A percentile compares a stretch with the other conserved stretches of the same genome.
These are phyloP conservation scores for Leptura quadrifasciata DNA, from an alignment of 2,888 invertebrate genomes.

Conservation along the genomic window DNA sequence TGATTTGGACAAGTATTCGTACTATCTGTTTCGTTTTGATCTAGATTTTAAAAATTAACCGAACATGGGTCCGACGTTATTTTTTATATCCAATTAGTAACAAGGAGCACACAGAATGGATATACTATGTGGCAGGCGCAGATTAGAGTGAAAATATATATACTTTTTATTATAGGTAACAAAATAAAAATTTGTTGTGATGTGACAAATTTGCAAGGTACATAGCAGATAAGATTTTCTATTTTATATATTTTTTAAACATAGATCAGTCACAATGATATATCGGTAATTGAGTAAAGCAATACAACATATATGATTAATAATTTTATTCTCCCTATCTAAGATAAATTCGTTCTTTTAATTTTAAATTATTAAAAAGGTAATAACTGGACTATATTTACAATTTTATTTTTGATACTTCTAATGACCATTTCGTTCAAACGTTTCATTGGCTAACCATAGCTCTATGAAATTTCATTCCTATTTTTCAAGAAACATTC, in stretches of 20 bases:
- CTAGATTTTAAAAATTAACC: neutral
- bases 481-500: slow-evolving; percentile 53
- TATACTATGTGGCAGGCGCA: slow-evolving; percentile 64
- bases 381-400: slow-evolving; percentile 75
- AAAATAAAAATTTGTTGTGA: slow-evolving; percentile 58
- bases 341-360: slow-evolving; percentile 75
- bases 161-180: slow-evolving; percentile 55
- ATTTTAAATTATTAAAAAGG: slow-evolving; percentile 74
- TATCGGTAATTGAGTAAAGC: slow-evolving; percentile 70
- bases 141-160: slow-evolving; percentile 65
- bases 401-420: slow-evolving; percentile 69
- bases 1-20: slow-evolving; percentile 8
- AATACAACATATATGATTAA: slow-evolving; percentile 74
- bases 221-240: slow-evolving; percentile 71
- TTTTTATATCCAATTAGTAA: slow-evolving; percentile 49
- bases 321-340: slow-evolving; percentile 72
- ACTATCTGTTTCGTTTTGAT: neutral
- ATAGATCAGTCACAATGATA: slow-evolving; percentile 73
- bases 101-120: slow-evolving; percentile 63
- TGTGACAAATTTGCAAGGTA: slow-evolving; percentile 71
- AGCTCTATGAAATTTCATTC: slow-evolving; percentile 52
- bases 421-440: slow-evolving; percentile 59
- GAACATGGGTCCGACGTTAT: slow-evolving; percentile 11
- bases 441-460: slow-evolving; percentile 53
- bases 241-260: slow-evolving; percentile 64